Base-by-base conservation (phyloP, 1,140 invertebrate species). In the Hestina assimilis region DNA sequence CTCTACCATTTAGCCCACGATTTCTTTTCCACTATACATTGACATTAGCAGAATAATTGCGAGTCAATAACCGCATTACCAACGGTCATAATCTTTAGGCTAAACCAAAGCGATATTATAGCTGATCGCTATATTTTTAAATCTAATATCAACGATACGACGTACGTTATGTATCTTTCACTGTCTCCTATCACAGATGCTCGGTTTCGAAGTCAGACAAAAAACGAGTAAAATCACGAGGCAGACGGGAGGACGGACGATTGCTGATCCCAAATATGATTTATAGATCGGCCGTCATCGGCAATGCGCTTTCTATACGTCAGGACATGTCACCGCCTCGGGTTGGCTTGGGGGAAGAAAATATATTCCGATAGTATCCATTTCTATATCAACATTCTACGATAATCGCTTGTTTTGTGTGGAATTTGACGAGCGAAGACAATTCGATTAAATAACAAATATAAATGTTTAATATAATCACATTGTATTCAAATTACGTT, bases 241-340 rank as follows among this genome's bases (percentile, higher is more conserved):
- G 69, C 75, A 76, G 79, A 78, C 78, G 77, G 78, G 81, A 71
- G 76, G 79, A 72, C 57, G 75, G 75, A 79, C 76, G 74, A 79
- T 75, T 77, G 75, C 73, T 72, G 73, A 73, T 71, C 72, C 78
- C 79, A 66, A 78, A 83, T 83, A 87, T 87, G 82, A 87, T 87
- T 87, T 87, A 87, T 87, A 87, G 82, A 80, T 74, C 67, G 66
- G 65, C 75, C 79, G 84, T 87, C 84, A 85, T 70, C 66, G 73
- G 62, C 84, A 87, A 82, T 85, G 69, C 82, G 82, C 76, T 82
- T 87, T 84, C 79, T 85, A 84, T 83, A 85, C 82, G 74, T 86
- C 81, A 84, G 57, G 63, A 73, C 71, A 52, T 84, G 81, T 87
- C 81, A 82, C 74, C 66, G 67, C 62, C 63, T 68, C 66, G 59